Percentiles rank a stretch among this genome's conserved stretches.
phyloP scores from a whole-genome alignment of 2,888 invertebrate species.

The Drosophila neutralis region DNA sequence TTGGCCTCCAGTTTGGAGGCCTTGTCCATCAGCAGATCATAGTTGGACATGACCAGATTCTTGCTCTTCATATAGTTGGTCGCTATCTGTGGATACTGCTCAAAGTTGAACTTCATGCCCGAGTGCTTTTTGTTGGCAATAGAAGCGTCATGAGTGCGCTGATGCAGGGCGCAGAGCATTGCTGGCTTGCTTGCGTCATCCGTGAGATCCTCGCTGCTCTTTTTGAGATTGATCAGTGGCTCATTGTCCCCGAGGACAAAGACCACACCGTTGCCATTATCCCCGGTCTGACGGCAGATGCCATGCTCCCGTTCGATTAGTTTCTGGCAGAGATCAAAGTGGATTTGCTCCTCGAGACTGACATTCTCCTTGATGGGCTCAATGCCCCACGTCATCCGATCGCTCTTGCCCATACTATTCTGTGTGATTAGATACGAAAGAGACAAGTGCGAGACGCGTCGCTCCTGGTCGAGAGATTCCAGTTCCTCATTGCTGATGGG shows the following conservation, averaged over 20 bases:
- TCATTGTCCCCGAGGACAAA: slow-evolving; percentile 91
- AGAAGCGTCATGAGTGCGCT: slow-evolving; percentile 70
- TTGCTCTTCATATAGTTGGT: slow-evolving; percentile 91
- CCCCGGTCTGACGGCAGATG: slow-evolving; percentile 57
- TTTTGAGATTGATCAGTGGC: slow-evolving; percentile 88
- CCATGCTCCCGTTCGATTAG: slow-evolving; percentile 77
- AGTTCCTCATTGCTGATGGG: slow-evolving; percentile 2
- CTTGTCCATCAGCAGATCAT: slow-evolving; percentile 82
- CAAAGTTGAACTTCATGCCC: slow-evolving; percentile 90
- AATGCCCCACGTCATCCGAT: slow-evolving; percentile 84
- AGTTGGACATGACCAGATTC: slow-evolving; percentile 86
- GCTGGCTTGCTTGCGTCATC: slow-evolving; percentile 42
- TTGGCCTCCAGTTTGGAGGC: slow-evolving; percentile 81
- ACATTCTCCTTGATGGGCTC: slow-evolving; percentile 83
- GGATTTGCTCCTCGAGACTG: slow-evolving; percentile 82
- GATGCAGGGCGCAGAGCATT: slow-evolving; percentile 78
- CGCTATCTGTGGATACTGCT: slow-evolving; percentile 90
- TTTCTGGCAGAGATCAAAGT: slow-evolving; percentile 80
- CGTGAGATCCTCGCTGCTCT: slow-evolving; percentile 83
- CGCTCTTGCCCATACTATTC: slow-evolving; percentile 83
- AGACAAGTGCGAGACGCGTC: slow-evolving; percentile 76
- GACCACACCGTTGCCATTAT: slow-evolving; percentile 85
- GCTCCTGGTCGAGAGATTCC: slow-evolving; percentile 55
- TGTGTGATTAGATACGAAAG: slow-evolving; percentile 84
- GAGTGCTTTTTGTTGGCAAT: slow-evolving; percentile 85